Evolutionary conservation across 2,797 vertebrate species (phyloP).

Genomic region (Lagorchestes hirsutus): DNA sequence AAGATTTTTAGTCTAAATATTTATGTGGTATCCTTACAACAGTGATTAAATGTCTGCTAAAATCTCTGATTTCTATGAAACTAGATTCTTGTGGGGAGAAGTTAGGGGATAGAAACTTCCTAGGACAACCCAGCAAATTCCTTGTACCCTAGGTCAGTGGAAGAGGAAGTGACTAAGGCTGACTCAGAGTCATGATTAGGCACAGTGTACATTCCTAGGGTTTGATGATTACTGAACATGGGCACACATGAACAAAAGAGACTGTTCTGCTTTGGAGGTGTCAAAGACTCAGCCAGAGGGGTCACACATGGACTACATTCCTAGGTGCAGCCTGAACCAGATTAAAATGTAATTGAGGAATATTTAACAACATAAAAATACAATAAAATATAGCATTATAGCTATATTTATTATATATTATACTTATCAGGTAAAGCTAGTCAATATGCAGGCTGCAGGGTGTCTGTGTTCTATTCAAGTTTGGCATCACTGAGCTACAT

Average conservation of each 20-base stretch:
- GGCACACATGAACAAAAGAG: neutral
- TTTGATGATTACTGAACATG: conserved; percentile 5
- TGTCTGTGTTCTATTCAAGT: neutral
- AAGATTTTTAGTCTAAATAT: conserved; percentile 29
- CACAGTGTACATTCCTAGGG: neutral
- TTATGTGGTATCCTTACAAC: conserved; percentile 47
- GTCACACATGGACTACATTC: neutral
- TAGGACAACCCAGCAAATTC: neutral
- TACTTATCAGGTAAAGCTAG: neutral
- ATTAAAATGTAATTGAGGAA: neutral
- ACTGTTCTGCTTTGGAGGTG: neutral
- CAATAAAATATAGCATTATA: neutral
- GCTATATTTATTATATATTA: too few species aligned
- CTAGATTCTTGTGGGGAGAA: conserved; percentile 1
- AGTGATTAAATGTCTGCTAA: conserved; percentile 13
- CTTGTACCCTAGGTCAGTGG: neutral
- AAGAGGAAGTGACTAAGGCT: conserved; percentile 72
- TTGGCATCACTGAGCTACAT: neutral
- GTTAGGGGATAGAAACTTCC: neutral
- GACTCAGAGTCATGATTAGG: conserved; percentile 54
- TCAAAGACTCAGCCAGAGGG: neutral
- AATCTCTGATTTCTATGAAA: conserved; percentile 31
- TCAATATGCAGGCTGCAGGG: neutral
- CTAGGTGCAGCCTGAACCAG: neutral
- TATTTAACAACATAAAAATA: neutral